A percentile compares a stretch with the other conserved stretches of the same genome.
Evolutionary conservation across 2,113 vertebrate genomes (phyloP).

Genomic region (Xenopus borealis): DNA sequence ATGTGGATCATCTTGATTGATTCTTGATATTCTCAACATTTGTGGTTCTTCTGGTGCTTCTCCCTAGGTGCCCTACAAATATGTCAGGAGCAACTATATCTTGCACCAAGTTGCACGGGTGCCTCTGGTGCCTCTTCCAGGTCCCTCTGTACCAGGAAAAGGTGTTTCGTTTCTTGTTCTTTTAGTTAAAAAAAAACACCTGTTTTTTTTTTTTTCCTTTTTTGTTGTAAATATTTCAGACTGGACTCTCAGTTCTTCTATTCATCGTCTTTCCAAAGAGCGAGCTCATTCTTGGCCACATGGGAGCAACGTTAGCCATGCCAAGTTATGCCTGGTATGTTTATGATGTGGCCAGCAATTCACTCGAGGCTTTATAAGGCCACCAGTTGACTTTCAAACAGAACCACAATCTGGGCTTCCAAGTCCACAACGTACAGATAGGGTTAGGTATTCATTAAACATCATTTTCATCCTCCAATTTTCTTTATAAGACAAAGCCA

Average conservation of each 20-base stretch:
- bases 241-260: background rate
- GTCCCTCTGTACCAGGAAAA: too few species aligned
- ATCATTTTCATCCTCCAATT: slow-evolving; percentile 24
- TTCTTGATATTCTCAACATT: too few species aligned
- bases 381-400: slow-evolving; percentile 36
- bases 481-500: slow-evolving; percentile 19
- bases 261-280: slow-evolving; percentile 1
- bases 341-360: slow-evolving; percentile 35
- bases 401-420: slow-evolving; percentile 33
- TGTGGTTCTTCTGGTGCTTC: too few species aligned
- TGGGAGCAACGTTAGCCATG: slow-evolving; percentile 1
- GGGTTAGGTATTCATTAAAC: slow-evolving; percentile 41
- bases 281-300: slow-evolving; percentile 10
- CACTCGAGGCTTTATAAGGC: slow-evolving; percentile 26
- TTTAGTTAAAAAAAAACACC: too few species aligned
- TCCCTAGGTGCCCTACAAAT: too few species aligned
- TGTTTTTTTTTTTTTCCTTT: too few species aligned
- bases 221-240: background rate
- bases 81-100: too few species aligned
- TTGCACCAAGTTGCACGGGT: too few species aligned
- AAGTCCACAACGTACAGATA: slow-evolving; percentile 25
- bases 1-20: too few species aligned
- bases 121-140: too few species aligned
- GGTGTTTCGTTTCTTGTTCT: too few species aligned
- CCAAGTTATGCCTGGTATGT: slow-evolving; percentile 33